phyloP scores from a whole-genome alignment of 2,888 invertebrate species.

The Bombylius discolor region DNA sequence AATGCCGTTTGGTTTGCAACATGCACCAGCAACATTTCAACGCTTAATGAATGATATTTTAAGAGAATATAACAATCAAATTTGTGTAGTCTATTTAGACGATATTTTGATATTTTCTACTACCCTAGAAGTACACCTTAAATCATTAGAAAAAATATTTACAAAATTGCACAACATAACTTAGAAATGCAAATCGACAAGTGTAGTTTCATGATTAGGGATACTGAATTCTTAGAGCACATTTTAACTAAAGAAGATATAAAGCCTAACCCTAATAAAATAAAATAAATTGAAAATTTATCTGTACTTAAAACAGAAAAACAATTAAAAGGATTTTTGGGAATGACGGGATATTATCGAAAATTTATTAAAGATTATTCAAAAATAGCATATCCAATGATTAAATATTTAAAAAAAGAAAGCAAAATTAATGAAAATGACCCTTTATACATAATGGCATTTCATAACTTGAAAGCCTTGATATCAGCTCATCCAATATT shows the following conservation, averaged over 20 bases:
- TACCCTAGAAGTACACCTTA: conserved; percentile 11
- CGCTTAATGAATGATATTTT: conserved; percentile 9
- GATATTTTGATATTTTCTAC: conserved; percentile 11
- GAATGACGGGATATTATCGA: conserved; percentile 11
- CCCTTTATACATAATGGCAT: conserved; percentile 9
- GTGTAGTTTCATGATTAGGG: conserved; percentile 6
- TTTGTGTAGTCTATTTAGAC: conserved; percentile 8
- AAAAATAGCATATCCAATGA: conserved; percentile 12
- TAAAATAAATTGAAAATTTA: conserved; percentile 7
- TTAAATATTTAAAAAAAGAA: conserved; percentile 12
- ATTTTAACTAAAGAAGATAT: conserved; percentile 8
- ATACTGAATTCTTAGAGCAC: conserved; percentile 11
- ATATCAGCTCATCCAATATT: conserved; percentile 10
- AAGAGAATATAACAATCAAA: conserved; percentile 7
- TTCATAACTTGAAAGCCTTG: conserved; percentile 11
- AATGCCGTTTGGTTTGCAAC: conserved; percentile 11
- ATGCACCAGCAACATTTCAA: conserved; percentile 11
- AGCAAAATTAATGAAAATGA: conserved; percentile 10
- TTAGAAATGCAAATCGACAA: conserved; percentile 12
- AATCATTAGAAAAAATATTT: conserved; percentile 11
- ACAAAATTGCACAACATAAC: conserved; percentile 9
- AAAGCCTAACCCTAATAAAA: conserved; percentile 12
- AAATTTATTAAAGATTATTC: conserved; percentile 10
- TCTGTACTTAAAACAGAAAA: conserved; percentile 9
- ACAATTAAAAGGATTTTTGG: conserved; percentile 5